Evolutionary conservation across 2,797 vertebrate genomes (phyloP), one percentile per base, ranked within the genome.

Genomic region (Sebastes kiyomatsui): DNA sequence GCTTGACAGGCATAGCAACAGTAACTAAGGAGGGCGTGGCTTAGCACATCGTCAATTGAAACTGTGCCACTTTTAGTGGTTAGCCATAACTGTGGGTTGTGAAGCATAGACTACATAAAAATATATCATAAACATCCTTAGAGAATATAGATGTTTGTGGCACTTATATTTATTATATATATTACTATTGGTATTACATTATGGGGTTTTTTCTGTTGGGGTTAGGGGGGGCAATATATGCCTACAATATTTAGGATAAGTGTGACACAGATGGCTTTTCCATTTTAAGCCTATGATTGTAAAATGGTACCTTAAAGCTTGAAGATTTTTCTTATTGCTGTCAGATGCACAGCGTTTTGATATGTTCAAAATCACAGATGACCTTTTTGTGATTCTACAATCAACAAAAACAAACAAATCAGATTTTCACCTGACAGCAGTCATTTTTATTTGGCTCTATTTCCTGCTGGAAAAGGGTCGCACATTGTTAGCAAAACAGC

Each of bases 301-400:
- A 64, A 76, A 60, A 75, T 46, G 13, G n/a, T 54, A 77, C 14
- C 35, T 61, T 72, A 12, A 67, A 72, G 74, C 59, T 73, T 58
- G 38, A 80, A 27, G 13, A 42, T 20, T 18, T 59, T 69, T 23
- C 23, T 72, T 28, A 49, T 69, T 72, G 67, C 61, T 72, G 70
- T 80, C 67, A 72, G 27, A 59, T 68, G 30, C 7, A 27, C 22
- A 70, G 7, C 25, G 66, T 77, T 79, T 80, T 28, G 62, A 60
- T 54, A 11, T 42, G 49, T 65, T 67, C 18, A 2, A 68, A 75
- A 55, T 71, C 46, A 49, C 13, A 55, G 14, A 72, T 33, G 42
- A 81, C 77, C 77, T 84, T 84, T 54, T 32, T 20, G 65, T 20
- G 65, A 5, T 73, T 61, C 10, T 25, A n/a, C 33, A 82, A 22